phyloP scores from a whole-genome alignment of 2,797 vertebrate genomes.

The Leuciscus waleckii region DNA sequence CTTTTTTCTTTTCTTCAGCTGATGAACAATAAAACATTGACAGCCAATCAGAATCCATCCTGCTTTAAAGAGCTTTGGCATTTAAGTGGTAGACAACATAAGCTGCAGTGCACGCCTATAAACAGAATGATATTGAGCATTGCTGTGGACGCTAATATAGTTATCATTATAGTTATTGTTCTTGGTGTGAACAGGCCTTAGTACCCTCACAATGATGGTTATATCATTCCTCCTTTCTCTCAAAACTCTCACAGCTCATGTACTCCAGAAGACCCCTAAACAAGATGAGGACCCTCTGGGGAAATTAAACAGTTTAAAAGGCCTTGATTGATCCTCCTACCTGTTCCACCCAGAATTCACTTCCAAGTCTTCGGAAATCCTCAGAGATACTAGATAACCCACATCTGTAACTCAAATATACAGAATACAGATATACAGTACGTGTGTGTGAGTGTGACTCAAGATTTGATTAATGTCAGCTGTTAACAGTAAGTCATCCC shows the following conservation, averaged over 20 bases:
- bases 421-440: no score
- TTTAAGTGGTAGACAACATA: no score
- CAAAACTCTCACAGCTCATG: no score
- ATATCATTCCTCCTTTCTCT: background rate
- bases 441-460: conserved; percentile 27
- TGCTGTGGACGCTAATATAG: background rate
- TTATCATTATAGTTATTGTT: background rate
- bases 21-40: no score
- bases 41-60: no score
- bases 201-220: background rate
- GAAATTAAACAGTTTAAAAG: background rate
- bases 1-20: no score
- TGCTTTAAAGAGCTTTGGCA: no score
- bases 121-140: background rate
- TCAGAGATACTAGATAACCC: background rate
- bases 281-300: background rate
- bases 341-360: background rate
- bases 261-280: background rate
- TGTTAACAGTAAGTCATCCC: conserved; percentile 21
- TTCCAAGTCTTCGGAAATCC: background rate
- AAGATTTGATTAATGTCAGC: conserved; percentile 37
- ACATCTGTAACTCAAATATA: background rate
- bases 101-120: no score
- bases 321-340: background rate
- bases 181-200: background rate